Evolutionary conservation across 2,113 vertebrate species (phyloP), one percentile per base, ranked within the genome.

Genomic region (Numenius arquata): DNA sequence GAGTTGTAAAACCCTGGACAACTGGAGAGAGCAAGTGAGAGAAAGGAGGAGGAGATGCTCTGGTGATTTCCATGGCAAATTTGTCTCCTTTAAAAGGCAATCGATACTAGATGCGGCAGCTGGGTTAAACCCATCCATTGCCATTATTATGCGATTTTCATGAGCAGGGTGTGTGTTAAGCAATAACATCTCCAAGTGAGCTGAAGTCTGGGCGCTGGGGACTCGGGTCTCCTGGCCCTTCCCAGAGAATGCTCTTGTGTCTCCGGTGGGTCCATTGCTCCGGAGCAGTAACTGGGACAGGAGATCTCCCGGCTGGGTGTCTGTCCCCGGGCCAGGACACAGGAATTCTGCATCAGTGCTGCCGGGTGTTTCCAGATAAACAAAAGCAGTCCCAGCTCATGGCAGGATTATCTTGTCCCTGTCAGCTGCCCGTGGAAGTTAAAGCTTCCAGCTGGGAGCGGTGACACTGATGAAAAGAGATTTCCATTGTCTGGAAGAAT

Each of bases 401-500:
- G 55, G 68, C 68, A 13, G 26, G 34, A 82, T 45, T 74, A 63
- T 61, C 89, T 94, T 71, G 38, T 97, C 83, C 50, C 89, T 84
- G 89, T 93, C 93, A 85, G 86, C 79, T 75, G 70, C 84, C 76
- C 18, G 7, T 13, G 18, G 73, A 83, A 67, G 53, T 66, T 94
- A 87, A 70, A 89, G 63, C 79, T 90, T 88, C 74, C 90, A 76
- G 61, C 34, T 26, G 92, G 80, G 61, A 88, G 79, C 47, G 5
- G n/a, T 34, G 91, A 74, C 82, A 85, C n/a, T 20, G 61, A 86
- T 81, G 77, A 92, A 78, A 90, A 91, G 92, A 71, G 86, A 86
- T 96, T 92, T 85, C 95, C n/a, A 1, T 73, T 94, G 38, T 56
- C 83, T 40, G 0, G 88, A 88, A 83, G 72, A 88, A 45, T 85